A percentile compares a stretch with the other conserved stretches of the same genome.
Evolutionary conservation across 53 echinoderm and acorn worm genomes (phyloP).

Genomic region (Apostichopus leukothele): DNA sequence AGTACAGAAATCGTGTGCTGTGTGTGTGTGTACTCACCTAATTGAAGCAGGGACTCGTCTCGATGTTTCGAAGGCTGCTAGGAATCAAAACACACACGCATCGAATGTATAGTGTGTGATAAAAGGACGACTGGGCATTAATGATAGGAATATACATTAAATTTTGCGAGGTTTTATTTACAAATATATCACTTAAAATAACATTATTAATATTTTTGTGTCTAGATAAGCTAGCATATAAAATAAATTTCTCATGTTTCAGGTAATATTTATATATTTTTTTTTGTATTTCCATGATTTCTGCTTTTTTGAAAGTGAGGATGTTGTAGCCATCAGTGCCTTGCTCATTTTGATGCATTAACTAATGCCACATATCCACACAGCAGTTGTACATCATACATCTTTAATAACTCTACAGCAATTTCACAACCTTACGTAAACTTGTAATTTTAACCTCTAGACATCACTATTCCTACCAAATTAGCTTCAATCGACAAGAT

Average conservation of each 20-base stretch:
- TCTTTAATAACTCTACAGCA: no score
- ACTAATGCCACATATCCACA: no score
- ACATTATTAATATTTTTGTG: neutral
- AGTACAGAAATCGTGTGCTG: no score
- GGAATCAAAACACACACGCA: neutral
- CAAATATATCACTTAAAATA: neutral
- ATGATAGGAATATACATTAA: neutral
- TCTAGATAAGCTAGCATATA: neutral
- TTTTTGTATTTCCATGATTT: neutral
- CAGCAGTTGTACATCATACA: no score
- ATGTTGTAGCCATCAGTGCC: neutral
- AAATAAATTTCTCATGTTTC: neutral
- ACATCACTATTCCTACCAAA: neutral
- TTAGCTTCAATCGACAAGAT: neutral
- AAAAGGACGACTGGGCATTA: neutral
- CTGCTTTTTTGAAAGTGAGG: neutral
- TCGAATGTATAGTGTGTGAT: neutral
- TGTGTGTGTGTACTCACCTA: neutral
- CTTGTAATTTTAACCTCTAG: neutral
- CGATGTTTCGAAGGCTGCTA: neutral
- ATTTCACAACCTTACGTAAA: neutral
- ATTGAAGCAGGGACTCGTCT: neutral
- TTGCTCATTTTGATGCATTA: no score
- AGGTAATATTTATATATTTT: neutral
- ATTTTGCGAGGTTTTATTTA: neutral